These are phyloP conservation scores for Rhinoraja longicauda DNA, from an alignment of 2,797 vertebrate species.

Conservation along the genomic window DNA sequence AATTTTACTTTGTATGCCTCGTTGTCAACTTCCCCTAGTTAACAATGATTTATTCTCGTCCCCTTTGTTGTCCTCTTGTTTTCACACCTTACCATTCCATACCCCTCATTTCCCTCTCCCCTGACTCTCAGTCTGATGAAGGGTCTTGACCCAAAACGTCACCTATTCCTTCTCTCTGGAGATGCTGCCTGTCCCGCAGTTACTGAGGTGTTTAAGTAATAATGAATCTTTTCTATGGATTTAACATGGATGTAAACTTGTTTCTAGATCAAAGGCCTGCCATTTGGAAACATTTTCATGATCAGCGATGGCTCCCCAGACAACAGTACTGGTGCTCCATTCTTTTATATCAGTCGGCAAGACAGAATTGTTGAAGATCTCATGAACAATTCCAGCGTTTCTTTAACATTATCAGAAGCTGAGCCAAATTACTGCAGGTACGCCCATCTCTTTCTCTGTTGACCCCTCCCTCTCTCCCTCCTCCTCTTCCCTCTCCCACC, in stretches of 20 bases:
- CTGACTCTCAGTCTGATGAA: too few relatives aligned
- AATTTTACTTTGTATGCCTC: too few relatives aligned
- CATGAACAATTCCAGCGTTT: conserved; percentile 68
- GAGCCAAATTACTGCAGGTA: conserved; percentile 82
- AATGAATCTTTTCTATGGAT: background rate
- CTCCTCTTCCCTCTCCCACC: too few relatives aligned
- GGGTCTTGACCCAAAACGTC: too few relatives aligned
- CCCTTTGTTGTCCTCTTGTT: too few relatives aligned
- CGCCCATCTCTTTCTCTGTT: background rate
- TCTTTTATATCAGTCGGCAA: conserved; percentile 74
- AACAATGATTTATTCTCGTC: too few relatives aligned
- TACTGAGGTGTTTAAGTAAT: background rate
- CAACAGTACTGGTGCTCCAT: conserved; percentile 80
- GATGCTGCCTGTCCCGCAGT: background rate
- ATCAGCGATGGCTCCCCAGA: conserved; percentile 74
- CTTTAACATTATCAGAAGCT: conserved; percentile 71
- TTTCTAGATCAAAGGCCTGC: conserved; percentile 71
- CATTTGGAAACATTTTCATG: conserved; percentile 78
- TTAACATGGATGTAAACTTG: conserved; percentile 3
- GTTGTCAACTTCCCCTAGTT: too few relatives aligned
- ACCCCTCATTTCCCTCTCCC: too few relatives aligned
- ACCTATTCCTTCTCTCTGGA: too few relatives aligned
- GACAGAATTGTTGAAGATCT: conserved; percentile 69
- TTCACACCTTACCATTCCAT: too few relatives aligned
- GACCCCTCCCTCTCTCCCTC: too few relatives aligned